Conservation (phyloP, 2,797 vertebrate genomes). For the Carcharodon carcharias region DNA sequence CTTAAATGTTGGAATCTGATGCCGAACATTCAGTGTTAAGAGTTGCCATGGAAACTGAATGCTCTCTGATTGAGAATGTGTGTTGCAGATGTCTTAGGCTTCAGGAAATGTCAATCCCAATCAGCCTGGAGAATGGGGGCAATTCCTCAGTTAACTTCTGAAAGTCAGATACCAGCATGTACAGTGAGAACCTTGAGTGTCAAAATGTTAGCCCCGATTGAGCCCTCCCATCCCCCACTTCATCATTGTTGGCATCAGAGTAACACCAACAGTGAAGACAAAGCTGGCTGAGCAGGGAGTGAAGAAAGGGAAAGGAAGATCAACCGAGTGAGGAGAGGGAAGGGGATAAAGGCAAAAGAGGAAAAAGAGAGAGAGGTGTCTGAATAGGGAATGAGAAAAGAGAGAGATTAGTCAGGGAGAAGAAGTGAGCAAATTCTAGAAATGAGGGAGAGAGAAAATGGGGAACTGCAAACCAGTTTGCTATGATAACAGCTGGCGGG, state of each 20-base stretch:
- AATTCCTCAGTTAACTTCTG: neutral
- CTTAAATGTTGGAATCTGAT: neutral
- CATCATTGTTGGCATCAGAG: neutral
- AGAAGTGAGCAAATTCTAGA: neutral
- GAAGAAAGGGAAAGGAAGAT: neutral
- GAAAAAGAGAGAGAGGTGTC: neutral
- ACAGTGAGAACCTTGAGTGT: too few species aligned
- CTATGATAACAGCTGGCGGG: too few species aligned
- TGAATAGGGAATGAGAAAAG: too few species aligned
- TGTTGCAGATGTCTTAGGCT: neutral
- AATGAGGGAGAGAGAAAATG: neutral
- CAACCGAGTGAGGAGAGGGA: neutral
- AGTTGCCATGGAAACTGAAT: constrained; percentile 18
- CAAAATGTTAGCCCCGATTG: neutral
- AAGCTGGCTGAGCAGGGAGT: neutral
- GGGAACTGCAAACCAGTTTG: neutral
- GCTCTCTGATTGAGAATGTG: neutral
- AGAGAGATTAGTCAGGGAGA: neutral
- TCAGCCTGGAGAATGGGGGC: neutral
- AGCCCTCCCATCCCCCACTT: neutral
- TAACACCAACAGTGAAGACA: neutral
- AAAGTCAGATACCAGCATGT: neutral
- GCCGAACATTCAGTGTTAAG: neutral
- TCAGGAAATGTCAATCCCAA: neutral
- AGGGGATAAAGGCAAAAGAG: neutral